Percentiles rank a stretch among this genome's conserved stretches.
Evolutionary conservation across 2,113 vertebrate genomes (phyloP).

Genomic region (Crotalus tigris): DNA sequence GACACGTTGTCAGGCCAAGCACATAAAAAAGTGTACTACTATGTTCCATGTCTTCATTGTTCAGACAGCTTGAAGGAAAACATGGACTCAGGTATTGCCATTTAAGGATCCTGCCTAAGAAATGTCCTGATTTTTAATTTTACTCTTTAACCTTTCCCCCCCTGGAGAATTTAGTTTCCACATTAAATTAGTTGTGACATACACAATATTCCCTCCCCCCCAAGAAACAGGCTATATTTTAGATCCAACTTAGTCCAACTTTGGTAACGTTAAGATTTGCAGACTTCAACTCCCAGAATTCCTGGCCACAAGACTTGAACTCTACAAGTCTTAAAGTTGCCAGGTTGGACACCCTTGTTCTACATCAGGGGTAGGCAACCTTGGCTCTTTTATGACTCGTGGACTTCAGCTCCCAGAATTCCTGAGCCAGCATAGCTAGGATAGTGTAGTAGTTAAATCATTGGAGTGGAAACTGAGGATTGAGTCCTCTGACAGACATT

Average conservation of each 20-base stretch:
- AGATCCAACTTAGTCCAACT: background rate
- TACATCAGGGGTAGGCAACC: background rate
- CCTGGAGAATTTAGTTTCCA: background rate
- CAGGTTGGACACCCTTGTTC: background rate
- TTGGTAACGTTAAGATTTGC: background rate
- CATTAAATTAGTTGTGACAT: background rate
- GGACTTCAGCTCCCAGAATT: no score
- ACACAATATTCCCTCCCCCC: background rate
- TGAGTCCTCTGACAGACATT: background rate
- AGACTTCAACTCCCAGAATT: background rate
- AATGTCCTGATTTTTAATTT: background rate
- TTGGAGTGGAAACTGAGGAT: background rate
- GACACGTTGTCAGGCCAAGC: background rate
- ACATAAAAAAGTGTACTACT: background rate
- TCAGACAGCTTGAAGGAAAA: background rate
- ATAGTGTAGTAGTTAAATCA: background rate
- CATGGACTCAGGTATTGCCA: background rate
- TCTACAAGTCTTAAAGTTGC: background rate
- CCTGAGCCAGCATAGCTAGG: background rate
- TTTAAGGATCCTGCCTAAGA: background rate
- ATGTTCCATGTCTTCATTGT: background rate
- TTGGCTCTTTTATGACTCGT: no score
- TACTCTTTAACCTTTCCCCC: background rate
- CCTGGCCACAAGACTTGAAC: background rate
- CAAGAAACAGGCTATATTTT: background rate